These are phyloP conservation scores for Anguilla pacifica DNA, from an alignment of 2,797 vertebrate species.

Conservation along the genomic window DNA sequence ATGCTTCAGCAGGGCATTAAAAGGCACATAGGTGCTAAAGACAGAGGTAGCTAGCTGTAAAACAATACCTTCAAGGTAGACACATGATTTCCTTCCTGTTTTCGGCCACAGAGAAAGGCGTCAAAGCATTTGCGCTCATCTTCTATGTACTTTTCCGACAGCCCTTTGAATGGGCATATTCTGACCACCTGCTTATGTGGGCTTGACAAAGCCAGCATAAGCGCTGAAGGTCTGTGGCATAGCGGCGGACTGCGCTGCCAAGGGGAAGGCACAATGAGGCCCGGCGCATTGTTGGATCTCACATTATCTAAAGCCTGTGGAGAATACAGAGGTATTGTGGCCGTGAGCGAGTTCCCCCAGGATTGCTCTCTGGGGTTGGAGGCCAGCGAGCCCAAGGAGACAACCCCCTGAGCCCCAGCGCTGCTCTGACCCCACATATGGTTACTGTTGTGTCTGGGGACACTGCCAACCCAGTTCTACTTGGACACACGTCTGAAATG, in stretches of 20 bases:
- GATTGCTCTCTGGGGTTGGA: not conserved
- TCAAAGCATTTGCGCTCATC: not conserved
- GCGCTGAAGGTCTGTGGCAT: not conserved
- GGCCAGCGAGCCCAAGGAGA: not conserved
- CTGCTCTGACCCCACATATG: not conserved
- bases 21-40: not conserved
- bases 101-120: not conserved
- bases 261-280: not conserved
- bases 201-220: not conserved
- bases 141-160: not conserved
- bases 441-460: not conserved
- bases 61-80: not conserved
- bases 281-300: not conserved
- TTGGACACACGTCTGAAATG: not conserved
- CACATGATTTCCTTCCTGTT: not conserved
- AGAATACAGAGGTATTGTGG: not conserved
- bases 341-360: not conserved
- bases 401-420: not conserved
- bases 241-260: not conserved
- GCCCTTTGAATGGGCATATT: not conserved
- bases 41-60: not conserved
- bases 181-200: not conserved
- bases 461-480: not conserved
- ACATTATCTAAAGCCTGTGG: not conserved
- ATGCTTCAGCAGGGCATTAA: not conserved